Evolutionary conservation across 2,113 vertebrate genomes (phyloP).

Genomic region (Caretta caretta): DNA sequence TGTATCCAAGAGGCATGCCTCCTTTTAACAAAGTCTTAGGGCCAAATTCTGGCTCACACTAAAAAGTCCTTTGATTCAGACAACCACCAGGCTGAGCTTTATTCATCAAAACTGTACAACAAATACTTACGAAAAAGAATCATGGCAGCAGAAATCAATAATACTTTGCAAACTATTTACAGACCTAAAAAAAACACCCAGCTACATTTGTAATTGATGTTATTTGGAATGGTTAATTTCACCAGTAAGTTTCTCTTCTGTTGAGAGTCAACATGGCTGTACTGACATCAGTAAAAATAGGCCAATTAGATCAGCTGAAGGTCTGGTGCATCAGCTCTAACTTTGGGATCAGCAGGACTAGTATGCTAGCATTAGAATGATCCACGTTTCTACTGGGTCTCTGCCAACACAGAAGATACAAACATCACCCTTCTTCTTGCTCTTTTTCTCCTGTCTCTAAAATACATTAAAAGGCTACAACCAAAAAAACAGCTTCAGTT

Average conservation of each 20-base stretch:
- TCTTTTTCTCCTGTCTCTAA: background rate
- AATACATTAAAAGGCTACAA: background rate
- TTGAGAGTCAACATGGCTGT: background rate
- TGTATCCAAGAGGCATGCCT: background rate
- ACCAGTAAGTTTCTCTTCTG: background rate
- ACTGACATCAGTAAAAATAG: background rate
- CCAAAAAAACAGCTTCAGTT: background rate
- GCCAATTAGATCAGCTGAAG: background rate
- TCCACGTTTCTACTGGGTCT: background rate
- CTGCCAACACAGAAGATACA: too few species aligned
- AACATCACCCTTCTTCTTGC: background rate
- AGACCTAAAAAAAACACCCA: accelerated
- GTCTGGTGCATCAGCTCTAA: background rate
- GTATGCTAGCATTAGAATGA: background rate
- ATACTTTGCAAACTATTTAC: background rate
- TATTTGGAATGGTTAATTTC: background rate
- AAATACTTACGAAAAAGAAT: background rate
- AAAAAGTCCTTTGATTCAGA: background rate
- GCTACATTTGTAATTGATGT: accelerated
- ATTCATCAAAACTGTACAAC: background rate
- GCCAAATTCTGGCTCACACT: background rate
- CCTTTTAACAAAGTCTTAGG: background rate
- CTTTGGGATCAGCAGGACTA: background rate
- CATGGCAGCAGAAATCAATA: accelerated
- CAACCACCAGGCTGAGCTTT: background rate